Percentiles rank a stretch among this genome's conserved stretches.
These are phyloP conservation scores for Poecilobothrus nobilitatus DNA, from an alignment of 2,888 invertebrate species.

Conservation along the genomic window DNA sequence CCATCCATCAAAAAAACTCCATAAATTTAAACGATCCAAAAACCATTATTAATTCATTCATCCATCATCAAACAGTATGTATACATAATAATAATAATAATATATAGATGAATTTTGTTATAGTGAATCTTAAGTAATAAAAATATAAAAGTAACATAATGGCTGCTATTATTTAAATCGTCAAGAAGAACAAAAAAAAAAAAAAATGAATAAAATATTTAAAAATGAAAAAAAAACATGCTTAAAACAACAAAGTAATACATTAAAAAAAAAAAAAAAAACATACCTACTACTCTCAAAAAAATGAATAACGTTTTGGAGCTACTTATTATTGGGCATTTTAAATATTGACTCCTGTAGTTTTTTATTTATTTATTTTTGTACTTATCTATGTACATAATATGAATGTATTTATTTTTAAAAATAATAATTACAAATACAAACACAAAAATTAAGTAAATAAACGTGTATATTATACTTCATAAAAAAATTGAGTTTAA, in stretches of 20 bases:
- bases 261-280: background rate
- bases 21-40: background rate
- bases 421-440: too few species aligned
- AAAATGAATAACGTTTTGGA: background rate
- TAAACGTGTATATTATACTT: too few species aligned
- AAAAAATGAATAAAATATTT: background rate
- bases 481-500: too few species aligned
- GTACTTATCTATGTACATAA: too few species aligned
- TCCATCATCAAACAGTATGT: background rate
- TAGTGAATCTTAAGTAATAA: background rate
- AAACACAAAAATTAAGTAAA: too few species aligned
- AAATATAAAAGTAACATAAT: background rate
- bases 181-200: background rate
- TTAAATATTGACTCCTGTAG: background rate
- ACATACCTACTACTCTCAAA: background rate
- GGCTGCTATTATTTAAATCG: conserved; percentile 4
- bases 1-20: background rate
- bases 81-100: too few species aligned
- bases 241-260: background rate
- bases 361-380: too few species aligned
- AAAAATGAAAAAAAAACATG: background rate
- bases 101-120: background rate
- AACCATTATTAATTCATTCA: background rate
- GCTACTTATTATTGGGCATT: conserved; percentile 3
- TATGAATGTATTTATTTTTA: too few species aligned